Evolutionary conservation across 2,113 vertebrate species (phyloP), one percentile per base, ranked within the genome.

Genomic region (Lamprotornis superbus): DNA sequence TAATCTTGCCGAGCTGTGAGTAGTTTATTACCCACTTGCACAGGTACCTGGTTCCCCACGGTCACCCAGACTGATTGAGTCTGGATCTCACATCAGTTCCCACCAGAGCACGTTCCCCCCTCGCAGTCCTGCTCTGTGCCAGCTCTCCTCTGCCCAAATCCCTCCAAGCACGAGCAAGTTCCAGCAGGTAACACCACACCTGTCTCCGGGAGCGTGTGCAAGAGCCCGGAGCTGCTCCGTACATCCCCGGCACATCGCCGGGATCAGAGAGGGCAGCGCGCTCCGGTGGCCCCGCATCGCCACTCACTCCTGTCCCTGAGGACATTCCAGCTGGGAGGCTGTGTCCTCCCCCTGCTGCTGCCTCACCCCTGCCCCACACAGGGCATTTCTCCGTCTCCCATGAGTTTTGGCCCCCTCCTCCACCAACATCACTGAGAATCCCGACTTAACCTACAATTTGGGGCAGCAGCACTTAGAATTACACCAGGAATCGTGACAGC

Each of bases 1-100:
- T 92, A 88, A 94, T 94, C 96, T 93, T 77, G 92, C 92, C 9
- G 9, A 92, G 92, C 59, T 88, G 44, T 4, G 18, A 95, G 92
- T 70, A 9, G 3, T 93, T 95, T 86, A 93, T 95, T 90, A 86
- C 87, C 78, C 73, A 3, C 82, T 94, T 63, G 59, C 68, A 31
- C 75, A 95, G 85, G 94, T 90, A 95, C 84, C 57, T 52, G 40
- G 21, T 3, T 85, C 87, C 50, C 87, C 81, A n/a, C 68, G n/a
- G 81, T 76, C 93, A 71, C 50, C 78, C 15, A 63, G 84, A 20
- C 30, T 61, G 84, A 59, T 16, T 33, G 82, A 77, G 63, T 25
- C 93, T 31, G 24, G 63, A 40, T 63, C 83, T 63, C 39, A 0
- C 67, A 67, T 33, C 84, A 20, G 1, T 21, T 83, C 63, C 78